Evolutionary conservation across 2,113 vertebrate species (phyloP).

Genomic region (Planiliza haematocheilus): DNA sequence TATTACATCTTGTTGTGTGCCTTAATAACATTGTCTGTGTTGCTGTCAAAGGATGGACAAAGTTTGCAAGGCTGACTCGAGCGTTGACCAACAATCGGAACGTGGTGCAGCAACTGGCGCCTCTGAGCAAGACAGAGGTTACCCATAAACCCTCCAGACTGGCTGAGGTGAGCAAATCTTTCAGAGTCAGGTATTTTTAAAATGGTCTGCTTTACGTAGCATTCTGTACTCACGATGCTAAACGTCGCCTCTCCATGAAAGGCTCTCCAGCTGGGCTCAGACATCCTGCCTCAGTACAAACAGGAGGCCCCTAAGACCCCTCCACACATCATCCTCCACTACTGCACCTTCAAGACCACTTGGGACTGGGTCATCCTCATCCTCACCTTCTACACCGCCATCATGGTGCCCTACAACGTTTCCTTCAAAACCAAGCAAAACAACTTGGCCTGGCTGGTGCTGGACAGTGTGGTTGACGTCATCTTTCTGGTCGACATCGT

Average conservation of each 20-base stretch:
- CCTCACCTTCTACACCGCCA: constrained; percentile 99
- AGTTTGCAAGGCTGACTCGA: constrained; percentile 94
- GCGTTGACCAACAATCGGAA: constrained; percentile 95
- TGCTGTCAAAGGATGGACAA: constrained; percentile 90
- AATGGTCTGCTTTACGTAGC: not conserved
- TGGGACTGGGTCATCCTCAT: constrained; percentile 99
- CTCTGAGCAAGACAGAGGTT: constrained; percentile 94
- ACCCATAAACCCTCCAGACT: constrained; percentile 95
- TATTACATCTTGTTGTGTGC: too few relatives aligned
- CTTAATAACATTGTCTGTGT: not conserved
- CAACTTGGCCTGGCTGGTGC: constrained; percentile 95
- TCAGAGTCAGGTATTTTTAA: not conserved
- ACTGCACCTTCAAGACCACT: constrained; percentile 98
- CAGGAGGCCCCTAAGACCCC: constrained; percentile 99
- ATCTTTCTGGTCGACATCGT: constrained; percentile 98
- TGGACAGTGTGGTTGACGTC: constrained; percentile 98
- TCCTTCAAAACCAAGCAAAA: constrained; percentile 98
- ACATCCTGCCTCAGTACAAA: constrained; percentile 98
- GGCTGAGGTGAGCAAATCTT: constrained; percentile 88
- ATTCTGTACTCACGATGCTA: not conserved
- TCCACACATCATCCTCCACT: constrained; percentile 98
- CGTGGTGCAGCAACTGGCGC: constrained; percentile 91
- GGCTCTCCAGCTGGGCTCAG: constrained; percentile 97
- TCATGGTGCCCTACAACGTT: constrained; percentile 99
- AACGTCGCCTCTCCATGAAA: constrained; percentile 58